Conservation (phyloP, 2,113 vertebrate genomes). For the Carassius carassius region DNA sequence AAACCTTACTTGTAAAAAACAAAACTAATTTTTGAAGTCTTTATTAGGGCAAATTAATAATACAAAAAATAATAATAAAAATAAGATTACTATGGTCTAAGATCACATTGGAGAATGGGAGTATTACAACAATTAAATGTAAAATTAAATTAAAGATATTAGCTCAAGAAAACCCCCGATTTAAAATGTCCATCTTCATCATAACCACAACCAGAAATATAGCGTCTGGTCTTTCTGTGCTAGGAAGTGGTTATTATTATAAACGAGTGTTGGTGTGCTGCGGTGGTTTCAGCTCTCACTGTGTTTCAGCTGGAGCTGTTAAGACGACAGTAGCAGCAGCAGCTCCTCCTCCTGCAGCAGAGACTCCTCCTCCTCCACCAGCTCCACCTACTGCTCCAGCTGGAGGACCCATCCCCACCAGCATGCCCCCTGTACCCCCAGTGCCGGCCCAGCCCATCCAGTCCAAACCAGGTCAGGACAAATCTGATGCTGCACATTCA, state of each 20-base stretch:
- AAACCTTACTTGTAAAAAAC: neutral
- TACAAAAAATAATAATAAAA: neutral
- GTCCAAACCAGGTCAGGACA: conserved; percentile 86
- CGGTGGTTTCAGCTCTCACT: neutral
- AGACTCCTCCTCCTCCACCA: conserved; percentile 73
- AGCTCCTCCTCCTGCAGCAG: conserved; percentile 76
- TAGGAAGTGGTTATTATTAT: conserved; percentile 4
- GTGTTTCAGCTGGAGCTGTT: conserved; percentile 75
- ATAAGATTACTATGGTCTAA: no score
- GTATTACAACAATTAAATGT: no score
- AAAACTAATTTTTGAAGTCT: neutral
- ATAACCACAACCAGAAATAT: neutral
- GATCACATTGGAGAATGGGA: no score
- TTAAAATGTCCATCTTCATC: neutral
- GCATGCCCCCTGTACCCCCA: conserved; percentile 92
- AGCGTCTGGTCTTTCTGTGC: neutral
- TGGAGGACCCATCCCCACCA: conserved; percentile 81
- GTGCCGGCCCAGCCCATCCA: conserved; percentile 85
- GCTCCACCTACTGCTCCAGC: conserved; percentile 65
- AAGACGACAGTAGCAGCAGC: conserved; percentile 55
- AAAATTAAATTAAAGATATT: no score
- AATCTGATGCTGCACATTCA: neutral
- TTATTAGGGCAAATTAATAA: neutral
- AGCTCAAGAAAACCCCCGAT: no score
- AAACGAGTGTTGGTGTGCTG: neutral